Evolutionary conservation across 2,797 vertebrate species (phyloP).

Genomic region (Rhinichthys osculus): DNA sequence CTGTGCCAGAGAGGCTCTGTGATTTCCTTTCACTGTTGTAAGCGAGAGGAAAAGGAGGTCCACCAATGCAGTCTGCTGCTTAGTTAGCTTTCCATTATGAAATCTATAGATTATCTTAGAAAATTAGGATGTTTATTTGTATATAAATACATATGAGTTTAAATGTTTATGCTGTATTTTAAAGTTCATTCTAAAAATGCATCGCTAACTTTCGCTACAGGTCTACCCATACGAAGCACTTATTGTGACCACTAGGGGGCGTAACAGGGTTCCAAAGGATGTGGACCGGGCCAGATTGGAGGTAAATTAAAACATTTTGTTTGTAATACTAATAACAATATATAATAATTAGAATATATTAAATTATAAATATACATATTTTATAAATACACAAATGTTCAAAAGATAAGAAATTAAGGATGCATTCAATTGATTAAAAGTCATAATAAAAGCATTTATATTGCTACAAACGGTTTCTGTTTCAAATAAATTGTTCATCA

Average conservation of each 20-base stretch:
- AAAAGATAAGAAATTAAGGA: not conserved
- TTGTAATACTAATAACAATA: not conserved
- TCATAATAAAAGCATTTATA: not conserved
- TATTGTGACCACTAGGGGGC: constrained; percentile 94
- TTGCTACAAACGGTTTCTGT: not conserved
- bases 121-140: not conserved
- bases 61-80: not conserved
- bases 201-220: constrained; percentile 68
- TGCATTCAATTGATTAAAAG: not conserved
- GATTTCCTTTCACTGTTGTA: constrained; percentile 23
- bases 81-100: constrained; percentile 2
- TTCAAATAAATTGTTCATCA: not conserved
- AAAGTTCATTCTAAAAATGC: not conserved
- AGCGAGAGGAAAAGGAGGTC: constrained; percentile 24
- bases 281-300: constrained; percentile 94
- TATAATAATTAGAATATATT: not conserved
- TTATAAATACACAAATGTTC: not conserved
- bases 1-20: constrained; percentile 11
- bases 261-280: constrained; percentile 93
- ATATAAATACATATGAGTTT: not conserved
- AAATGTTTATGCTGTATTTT: not conserved
- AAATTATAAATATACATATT: not conserved
- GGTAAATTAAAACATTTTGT: constrained; percentile 72
- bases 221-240: constrained; percentile 95
- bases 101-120: not conserved